These are phyloP conservation scores for Tenthredo notha DNA, from an alignment of 2,888 invertebrate genomes.

Conservation along the genomic window DNA sequence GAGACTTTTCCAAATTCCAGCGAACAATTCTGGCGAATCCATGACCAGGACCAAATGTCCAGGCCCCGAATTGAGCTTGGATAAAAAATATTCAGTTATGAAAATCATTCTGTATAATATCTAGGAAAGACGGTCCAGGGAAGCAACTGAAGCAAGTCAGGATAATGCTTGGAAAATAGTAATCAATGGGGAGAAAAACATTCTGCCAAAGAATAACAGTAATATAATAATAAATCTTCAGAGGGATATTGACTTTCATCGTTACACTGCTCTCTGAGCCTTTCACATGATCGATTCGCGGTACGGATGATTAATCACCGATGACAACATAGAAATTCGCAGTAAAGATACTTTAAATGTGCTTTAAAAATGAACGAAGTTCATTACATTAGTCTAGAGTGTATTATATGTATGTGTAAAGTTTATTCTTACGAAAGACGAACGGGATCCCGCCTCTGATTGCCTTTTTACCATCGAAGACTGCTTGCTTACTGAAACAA, in stretches of 20 bases:
- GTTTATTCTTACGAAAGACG: conserved; percentile 93
- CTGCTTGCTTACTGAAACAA: conserved; percentile 92
- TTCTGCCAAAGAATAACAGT: conserved; percentile 8
- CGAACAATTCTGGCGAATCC: conserved; percentile 96
- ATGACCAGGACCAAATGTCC: conserved; percentile 97
- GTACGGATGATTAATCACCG: not conserved
- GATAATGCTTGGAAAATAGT: not conserved
- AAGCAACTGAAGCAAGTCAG: not conserved
- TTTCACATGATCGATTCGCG: not conserved
- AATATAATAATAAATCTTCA: not conserved
- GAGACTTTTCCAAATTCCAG: conserved; percentile 94
- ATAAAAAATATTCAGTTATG: conserved; percentile 56
- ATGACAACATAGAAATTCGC: not conserved
- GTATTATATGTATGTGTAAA: not conserved
- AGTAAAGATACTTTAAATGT: not conserved
- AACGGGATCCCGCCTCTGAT: conserved; percentile 98
- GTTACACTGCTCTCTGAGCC: not conserved
- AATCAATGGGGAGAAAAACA: not conserved
- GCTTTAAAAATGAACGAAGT: not conserved
- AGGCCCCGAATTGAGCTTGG: conserved; percentile 96
- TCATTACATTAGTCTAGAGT: not conserved
- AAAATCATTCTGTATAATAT: not conserved
- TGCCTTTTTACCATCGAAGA: conserved; percentile 97
- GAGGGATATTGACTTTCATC: not conserved
- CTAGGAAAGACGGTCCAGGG: not conserved